Conservation (phyloP, 35 echinoderm and acorn worm genomes). For the Lytechinus variegatus region DNA sequence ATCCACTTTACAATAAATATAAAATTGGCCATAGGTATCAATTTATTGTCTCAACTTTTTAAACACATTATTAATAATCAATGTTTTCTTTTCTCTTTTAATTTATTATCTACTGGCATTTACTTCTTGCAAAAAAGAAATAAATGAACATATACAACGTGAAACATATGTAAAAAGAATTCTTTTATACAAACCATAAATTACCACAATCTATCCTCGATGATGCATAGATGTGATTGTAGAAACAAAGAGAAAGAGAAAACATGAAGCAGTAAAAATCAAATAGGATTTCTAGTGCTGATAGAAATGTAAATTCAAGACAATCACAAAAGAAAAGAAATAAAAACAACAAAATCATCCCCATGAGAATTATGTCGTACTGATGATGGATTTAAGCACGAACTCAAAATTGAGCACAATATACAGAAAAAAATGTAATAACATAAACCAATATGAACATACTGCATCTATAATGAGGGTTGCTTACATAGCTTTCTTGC, state of each 20-base stretch:
- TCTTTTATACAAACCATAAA: constrained; percentile 22
- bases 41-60: constrained; percentile 43
- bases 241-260: constrained; percentile 13
- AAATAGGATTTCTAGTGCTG: neutral
- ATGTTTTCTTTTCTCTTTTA: constrained; percentile 15
- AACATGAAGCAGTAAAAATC: neutral
- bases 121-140: constrained; percentile 48
- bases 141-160: constrained; percentile 45
- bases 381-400: neutral
- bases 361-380: neutral
- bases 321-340: constrained; percentile 18
- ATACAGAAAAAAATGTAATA: constrained; percentile 11
- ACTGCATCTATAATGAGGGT: neutral
- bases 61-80: constrained; percentile 48
- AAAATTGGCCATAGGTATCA: constrained; percentile 52
- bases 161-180: constrained; percentile 42
- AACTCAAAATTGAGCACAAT: constrained; percentile 43
- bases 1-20: neutral
- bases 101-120: constrained; percentile 30
- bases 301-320: constrained; percentile 21
- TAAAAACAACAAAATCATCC: neutral
- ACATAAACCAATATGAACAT: constrained; percentile 22
- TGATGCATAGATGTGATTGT: constrained; percentile 36
- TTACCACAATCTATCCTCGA: constrained; percentile 18
- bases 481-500: neutral